Percentiles rank a stretch among this genome's conserved stretches.
These are phyloP conservation scores for Balaeniceps rex DNA, from an alignment of 2,113 vertebrate genomes.

Conservation along the genomic window DNA sequence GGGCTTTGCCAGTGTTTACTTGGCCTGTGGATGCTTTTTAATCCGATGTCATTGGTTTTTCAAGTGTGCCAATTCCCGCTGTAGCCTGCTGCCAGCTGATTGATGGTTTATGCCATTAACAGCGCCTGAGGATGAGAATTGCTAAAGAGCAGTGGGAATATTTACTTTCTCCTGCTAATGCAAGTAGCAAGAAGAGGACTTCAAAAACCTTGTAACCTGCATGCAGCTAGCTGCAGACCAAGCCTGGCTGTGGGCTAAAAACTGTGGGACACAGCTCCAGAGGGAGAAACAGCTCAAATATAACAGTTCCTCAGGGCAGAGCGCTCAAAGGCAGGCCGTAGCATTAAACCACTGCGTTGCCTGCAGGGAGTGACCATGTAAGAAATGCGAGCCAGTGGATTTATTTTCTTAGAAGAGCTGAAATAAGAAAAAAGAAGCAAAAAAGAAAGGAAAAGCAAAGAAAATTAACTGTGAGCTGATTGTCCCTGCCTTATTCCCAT, in stretches of 20 bases:
- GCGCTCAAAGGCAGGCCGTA: neutral
- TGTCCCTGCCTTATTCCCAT: neutral
- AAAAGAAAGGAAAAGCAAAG: neutral
- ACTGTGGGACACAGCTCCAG: neutral
- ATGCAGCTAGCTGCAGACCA: neutral
- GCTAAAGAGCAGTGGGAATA: conserved; percentile 27
- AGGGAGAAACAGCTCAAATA: neutral
- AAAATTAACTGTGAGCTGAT: neutral
- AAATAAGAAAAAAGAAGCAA: neutral
- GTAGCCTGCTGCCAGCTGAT: neutral
- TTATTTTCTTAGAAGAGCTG: neutral
- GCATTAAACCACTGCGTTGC: neutral
- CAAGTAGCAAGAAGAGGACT: neutral
- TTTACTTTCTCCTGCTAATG: conserved; percentile 13
- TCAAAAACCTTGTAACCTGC: neutral
- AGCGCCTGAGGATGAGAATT: neutral
- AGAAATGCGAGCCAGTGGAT: fast-evolving
- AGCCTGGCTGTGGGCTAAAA: neutral
- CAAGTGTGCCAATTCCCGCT: neutral
- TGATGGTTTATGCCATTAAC: neutral
- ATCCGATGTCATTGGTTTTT: neutral
- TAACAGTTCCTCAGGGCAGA: neutral
- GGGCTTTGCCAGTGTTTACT: neutral
- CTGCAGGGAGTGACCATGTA: neutral
- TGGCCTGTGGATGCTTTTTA: neutral